Conservation (phyloP, 2,888 invertebrate species). For the Euzetes globulus region DNA sequence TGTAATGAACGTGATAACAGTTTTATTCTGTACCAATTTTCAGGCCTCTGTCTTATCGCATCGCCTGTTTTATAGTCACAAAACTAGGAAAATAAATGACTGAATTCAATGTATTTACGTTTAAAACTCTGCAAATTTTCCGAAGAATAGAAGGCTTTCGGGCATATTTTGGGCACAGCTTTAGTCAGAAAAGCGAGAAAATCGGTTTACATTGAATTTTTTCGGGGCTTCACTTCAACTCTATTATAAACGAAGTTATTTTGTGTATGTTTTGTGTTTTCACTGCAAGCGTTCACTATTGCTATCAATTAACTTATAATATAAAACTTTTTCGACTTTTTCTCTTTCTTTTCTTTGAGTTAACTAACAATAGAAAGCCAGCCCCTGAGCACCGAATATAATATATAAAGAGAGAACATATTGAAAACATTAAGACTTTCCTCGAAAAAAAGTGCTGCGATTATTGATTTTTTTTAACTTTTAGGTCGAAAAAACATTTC, state of each 20-base stretch:
- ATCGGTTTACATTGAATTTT: neutral
- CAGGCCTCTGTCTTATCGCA: constrained; percentile 11
- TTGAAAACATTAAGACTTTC: constrained; percentile 22
- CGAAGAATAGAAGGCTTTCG: constrained; percentile 1
- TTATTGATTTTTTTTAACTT: constrained; percentile 26
- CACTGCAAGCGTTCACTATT: constrained; percentile 2
- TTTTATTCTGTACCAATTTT: constrained; percentile 16
- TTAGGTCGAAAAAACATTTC: constrained; percentile 1
- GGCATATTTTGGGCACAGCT: neutral
- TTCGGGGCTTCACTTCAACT: neutral
- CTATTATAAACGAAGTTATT: neutral
- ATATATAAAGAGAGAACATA: neutral
- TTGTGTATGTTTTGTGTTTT: constrained; percentile 4
- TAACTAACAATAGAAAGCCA: neutral
- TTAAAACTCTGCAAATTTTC: neutral
- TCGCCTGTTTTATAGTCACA: neutral
- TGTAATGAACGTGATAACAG: constrained; percentile 26
- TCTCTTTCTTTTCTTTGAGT: neutral
- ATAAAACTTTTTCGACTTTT: neutral
- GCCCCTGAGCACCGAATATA: neutral
- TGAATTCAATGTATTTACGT: too few relatives aligned
- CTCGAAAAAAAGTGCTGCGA: neutral
- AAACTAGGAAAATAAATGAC: too few relatives aligned
- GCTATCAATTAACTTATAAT: constrained; percentile 19
- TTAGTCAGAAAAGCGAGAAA: neutral